Base-by-base conservation (phyloP, 1,140 invertebrate species). In the Pissodes strobi region DNA sequence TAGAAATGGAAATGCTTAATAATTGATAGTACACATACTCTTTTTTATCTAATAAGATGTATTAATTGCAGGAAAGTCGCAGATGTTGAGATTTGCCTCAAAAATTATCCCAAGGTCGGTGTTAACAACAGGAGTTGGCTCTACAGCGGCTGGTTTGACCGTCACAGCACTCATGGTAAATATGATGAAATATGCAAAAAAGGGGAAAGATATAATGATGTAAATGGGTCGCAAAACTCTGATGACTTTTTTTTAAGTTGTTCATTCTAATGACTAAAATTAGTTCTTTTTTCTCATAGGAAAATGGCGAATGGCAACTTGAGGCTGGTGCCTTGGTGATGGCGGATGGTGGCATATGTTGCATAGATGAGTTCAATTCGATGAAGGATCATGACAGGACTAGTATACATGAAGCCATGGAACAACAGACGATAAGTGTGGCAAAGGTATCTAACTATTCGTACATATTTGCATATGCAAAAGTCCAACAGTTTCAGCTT, bases 401-500 rank as follows among this genome's bases (percentile, higher is more conserved):
- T 39, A 87, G 87, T 22, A 90, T 93, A 71, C 93, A 95, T 73
- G 94, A 97, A 81, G 93, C 93, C 5, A 96, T 96, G 94, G 94
- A 97, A 77, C 94, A 97, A 74, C 94, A 97, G 81, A 92, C 90
- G 0, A 90, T 94, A 60, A 92, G 90, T 73, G 89, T 94, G 34
- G 91, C 91, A 2, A 93, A 94, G 80, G 88, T 89, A 38, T n/a
- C n/a, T n/a, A n/a, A n/a, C n/a, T n/a, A n/a, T n/a, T n/a, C n/a
- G n/a, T n/a, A n/a, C n/a, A n/a, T n/a, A n/a, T n/a, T n/a, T n/a
- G n/a, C n/a, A n/a, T n/a, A n/a, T n/a, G n/a, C n/a, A n/a, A n/a
- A n/a, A n/a, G n/a, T n/a, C n/a, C n/a, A n/a, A n/a, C n/a, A n/a
- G n/a, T n/a, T n/a, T n/a, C n/a, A n/a, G n/a, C n/a, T n/a, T n/a